Base-by-base conservation (phyloP, 2,113 vertebrate species). In the Charadrius vociferus region DNA sequence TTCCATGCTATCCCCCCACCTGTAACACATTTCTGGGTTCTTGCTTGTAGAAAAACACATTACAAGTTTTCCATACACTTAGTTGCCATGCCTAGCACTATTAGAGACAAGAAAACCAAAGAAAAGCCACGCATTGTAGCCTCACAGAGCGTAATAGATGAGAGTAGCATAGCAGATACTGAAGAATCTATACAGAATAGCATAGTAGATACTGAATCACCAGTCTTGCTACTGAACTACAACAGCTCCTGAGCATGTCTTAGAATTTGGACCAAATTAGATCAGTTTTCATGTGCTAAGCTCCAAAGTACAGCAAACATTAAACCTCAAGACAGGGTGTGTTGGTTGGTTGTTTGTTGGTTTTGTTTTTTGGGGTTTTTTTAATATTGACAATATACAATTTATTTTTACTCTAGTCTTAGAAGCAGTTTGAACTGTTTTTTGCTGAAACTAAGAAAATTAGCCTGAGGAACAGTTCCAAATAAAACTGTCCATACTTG, bases 401-500 rank as follows among this genome's bases (percentile, higher is more conserved):
- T 23, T 86, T 71, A n/a, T 81, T 90, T 86, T 85, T 37, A 26
- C 20, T 53, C 29, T n/a, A 37, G 16, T 26, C 43, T 52, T 62
- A 74, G 16, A 72, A 53, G 36, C 30, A 91, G 56, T n/a, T 79
- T 55, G 36, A 88, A 66, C n/a, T 75, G 53, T 9, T 95, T 95
- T 95, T 89, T 87, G 53, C 39, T 80, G 86, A 89, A 97, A 94
- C 58, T 66, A 82, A 77, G 91, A 90, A 95, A 96, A 95, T 80
- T 29, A 85, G 53, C n/a, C 37, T 6, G 84, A 95, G 73, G 86
- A 95, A 73, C 22, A 72, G 61, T 9, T 94, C 83, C 83, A 95
- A 94, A 86, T 61, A 86, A 91, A 93, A 61, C 59, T 72, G 84
- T 95, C 96, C 94, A 90, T 95, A 97, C 97, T 97, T 94, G 94